Base-by-base conservation (phyloP, 2,888 invertebrate species). In the Drosophila percnosoma region DNA sequence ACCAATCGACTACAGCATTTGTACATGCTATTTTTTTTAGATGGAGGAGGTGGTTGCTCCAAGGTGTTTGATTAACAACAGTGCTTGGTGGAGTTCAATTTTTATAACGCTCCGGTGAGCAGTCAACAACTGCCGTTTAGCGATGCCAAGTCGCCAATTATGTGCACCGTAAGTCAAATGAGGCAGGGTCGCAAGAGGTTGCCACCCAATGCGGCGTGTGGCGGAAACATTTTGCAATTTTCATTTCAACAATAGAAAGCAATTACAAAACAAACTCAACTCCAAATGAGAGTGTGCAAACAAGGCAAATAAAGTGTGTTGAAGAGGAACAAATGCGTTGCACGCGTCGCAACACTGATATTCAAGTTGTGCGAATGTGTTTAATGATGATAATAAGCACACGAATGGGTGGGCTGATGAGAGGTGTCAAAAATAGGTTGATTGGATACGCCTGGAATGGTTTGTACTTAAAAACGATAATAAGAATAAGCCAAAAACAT, bases 161-260 rank as follows among this genome's bases (percentile, higher is more conserved):
- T 88, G 87, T 78, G 83, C 81, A 68, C 78, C 78, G 83, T 66
- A 75, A 86, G 78, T 73, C 87, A 83, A 86, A 86, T 83, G 74
- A 74, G 72, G 36, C 62, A 24, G 21, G 15, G 29, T 6, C 13
- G 52, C 48, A 33, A 49, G 8, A 53, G 52, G 36, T 36, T 5
- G 11, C 18, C 59, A n/a, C 24, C 60, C 49, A 15, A 15, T 18
- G 27, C 57, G 45, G 52, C 48, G 63, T 53, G 70, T 45, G 73
- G 73, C 55, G 75, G 70, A 80, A 80, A 83, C 83, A 86, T 83
- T 84, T 88, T 78, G 75, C 83, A 84, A 84, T 88, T 84, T 84
- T 84, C 87, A 80, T 75, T 88, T 75, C 61, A 88, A 84, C 84
- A 84, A 88, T 88, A 70, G 87, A 84, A 88, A 88, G 87, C 84